Base-by-base conservation (phyloP, 2,797 vertebrate genomes). In the Typhlichthys subterraneus region DNA sequence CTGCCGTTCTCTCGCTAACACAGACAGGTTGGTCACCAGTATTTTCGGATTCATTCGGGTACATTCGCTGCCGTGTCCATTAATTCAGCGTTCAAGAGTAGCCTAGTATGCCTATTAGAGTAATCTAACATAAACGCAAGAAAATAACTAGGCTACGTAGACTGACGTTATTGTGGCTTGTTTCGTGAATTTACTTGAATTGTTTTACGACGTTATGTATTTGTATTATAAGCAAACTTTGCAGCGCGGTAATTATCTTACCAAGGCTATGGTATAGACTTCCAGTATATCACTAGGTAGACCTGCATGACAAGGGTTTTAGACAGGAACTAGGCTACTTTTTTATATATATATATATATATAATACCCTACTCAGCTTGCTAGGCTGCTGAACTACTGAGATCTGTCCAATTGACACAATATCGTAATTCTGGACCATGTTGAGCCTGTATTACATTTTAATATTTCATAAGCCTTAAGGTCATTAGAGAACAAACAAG, bases 41-140 rank as follows among this genome's bases (percentile, higher is more conserved):
- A 57, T 81, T 79, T 88, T 91, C 88, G 86, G 84, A 72, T 85
- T 55, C 77, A 70, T 73, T 87, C 90, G 86, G 80, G 67, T 79
- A 0, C 61, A 66, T 69, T 90, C 87, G 87, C 45, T 45, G 10
- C 13, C 19, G 29, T 51, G 9, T 63, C 59, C 72, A 29, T 48
- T 63, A 53, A 64, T 57, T 48, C 69, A 52, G 42, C 45, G 15
- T 23, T 12, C 0, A 42, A 45, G 51, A 51, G 3, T 29, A 29
- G 23, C 72, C 61, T 9, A 72, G 14, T 14, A 45, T 57, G 23
- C 3, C 23, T 14, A 58, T 51, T 15, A 51, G 10, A 19, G 23
- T 29, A 29, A 5, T 17, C 19, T 12, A 52, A 51, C 8, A 1
- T 53, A 80, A 62, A 58, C 45, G 47, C 47, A 59, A 58, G 58